Percentiles rank a stretch among this genome's conserved stretches.
These are phyloP conservation scores for Coendou prehensilis DNA, from an alignment of 2,797 vertebrate species.

Conservation along the genomic window DNA sequence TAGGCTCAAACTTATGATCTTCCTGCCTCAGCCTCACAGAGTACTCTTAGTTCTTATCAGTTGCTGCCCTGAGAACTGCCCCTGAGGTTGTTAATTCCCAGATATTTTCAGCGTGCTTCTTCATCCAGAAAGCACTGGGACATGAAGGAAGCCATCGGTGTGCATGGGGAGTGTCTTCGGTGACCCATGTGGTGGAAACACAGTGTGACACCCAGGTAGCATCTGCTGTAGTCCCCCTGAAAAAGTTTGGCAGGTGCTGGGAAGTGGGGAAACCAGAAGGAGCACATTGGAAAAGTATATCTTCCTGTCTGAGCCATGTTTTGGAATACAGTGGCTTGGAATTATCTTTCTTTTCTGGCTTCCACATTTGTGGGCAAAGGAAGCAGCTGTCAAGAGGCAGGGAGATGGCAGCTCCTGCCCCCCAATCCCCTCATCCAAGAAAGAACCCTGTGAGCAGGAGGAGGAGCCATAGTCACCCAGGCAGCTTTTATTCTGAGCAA, in stretches of 20 bases:
- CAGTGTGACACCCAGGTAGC: background rate
- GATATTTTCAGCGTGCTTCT: background rate
- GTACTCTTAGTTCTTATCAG: background rate
- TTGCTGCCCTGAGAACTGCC: background rate
- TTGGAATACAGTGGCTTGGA: background rate
- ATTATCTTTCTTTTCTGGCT: slow-evolving; percentile 42
- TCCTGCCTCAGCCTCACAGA: background rate
- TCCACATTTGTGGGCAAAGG: background rate
- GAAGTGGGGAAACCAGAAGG: background rate
- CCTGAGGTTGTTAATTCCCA: background rate
- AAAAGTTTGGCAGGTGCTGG: background rate
- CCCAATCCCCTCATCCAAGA: background rate
- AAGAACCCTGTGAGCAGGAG: too few relatives aligned
- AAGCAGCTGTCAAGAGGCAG: background rate
- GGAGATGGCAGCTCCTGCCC: background rate
- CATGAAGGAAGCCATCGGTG: background rate
- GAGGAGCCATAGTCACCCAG: background rate
- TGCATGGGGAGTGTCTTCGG: background rate
- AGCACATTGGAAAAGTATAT: background rate
- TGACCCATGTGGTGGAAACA: background rate
- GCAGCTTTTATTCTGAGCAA: background rate
- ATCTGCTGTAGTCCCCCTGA: background rate
- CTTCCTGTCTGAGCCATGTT: background rate
- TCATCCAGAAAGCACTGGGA: slow-evolving; percentile 28
- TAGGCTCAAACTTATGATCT: background rate